phyloP scores from a whole-genome alignment of 2,888 invertebrate species.

The Drosophila greeni region DNA sequence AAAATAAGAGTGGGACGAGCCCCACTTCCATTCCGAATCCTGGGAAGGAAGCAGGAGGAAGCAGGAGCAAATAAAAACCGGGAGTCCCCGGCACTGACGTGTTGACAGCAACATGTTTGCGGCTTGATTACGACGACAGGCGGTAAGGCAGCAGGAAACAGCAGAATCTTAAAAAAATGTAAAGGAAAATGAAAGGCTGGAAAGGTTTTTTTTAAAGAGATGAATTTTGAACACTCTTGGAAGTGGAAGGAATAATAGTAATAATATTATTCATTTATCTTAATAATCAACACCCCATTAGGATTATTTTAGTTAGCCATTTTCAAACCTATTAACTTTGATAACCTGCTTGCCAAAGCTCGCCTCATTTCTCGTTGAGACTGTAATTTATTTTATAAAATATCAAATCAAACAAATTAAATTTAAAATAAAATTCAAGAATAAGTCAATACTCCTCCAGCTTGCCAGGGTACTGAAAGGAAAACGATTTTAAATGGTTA shows the following conservation, averaged over 20 bases:
- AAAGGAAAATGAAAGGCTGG: neutral
- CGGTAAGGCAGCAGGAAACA: conserved; percentile 20
- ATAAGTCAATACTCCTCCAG: neutral
- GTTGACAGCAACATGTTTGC: conserved; percentile 69
- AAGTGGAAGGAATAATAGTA: neutral
- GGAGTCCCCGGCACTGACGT: conserved; percentile 48
- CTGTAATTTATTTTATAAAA: neutral
- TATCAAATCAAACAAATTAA: neutral
- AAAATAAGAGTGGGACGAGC: conserved; percentile 39
- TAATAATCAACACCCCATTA: no score
- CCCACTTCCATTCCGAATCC: neutral
- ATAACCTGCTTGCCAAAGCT: neutral
- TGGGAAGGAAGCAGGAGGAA: conserved; percentile 14
- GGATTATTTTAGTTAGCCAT: no score
- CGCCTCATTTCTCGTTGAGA: neutral
- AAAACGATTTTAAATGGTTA: conserved; percentile 48
- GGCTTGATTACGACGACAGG: conserved; percentile 17
- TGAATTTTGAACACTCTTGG: neutral
- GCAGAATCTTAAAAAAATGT: conserved; percentile 16
- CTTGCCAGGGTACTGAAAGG: conserved; percentile 32
- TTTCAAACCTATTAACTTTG: no score
- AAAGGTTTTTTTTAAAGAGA: neutral
- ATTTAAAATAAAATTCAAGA: no score
- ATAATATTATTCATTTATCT: no score
- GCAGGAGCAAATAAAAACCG: conserved; percentile 25